Evolutionary conservation across 2,888 invertebrate genomes (phyloP), one percentile per base, ranked within the genome.

Genomic region (Eulithis prunata): DNA sequence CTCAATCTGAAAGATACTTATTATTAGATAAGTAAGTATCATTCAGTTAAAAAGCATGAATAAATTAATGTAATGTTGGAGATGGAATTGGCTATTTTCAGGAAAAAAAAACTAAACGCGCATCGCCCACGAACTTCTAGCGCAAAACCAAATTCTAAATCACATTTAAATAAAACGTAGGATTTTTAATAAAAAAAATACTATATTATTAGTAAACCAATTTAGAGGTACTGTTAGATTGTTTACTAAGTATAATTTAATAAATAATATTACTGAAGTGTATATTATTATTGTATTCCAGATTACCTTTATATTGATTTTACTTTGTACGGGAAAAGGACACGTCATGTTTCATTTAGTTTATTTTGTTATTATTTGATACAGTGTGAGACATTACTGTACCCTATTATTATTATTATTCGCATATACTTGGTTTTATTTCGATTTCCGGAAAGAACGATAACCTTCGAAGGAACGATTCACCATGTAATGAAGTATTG

Each of bases 81-180:
- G 60, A 62, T 57, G 53, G 56, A 57, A 57, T 53, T 51, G 43
- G n/a, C 11, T 12, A 57, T 52, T 55, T 41, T 41, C 10, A 45
- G 10, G 2, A 13, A n/a, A 51, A 45, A 58, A 57, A 55, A 55
- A 66, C 70, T 21, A 21, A 21, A 21, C 75, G 69, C 76, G 77
- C 74, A 67, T 81, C 77, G 86, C 82, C 85, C 75, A 83, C 69
- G 78, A 76, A 81, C 85, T 82, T 83, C 75, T 72, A 72, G 64
- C 79, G 85, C 77, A 87, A 86, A 91, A 91, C 90, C 88, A 92
- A 91, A 92, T 91, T 91, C 91, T 91, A 91, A 91, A 91, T 91
- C 87, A 89, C 89, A 82, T 85, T 86, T 82, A 86, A 86, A 84
- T 86, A 84, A 88, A 83, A 77, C 69, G 70, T 87, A 89, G 84